These are phyloP conservation scores for Drosophila falleni DNA, from an alignment of 2,888 invertebrate genomes.

Conservation along the genomic window DNA sequence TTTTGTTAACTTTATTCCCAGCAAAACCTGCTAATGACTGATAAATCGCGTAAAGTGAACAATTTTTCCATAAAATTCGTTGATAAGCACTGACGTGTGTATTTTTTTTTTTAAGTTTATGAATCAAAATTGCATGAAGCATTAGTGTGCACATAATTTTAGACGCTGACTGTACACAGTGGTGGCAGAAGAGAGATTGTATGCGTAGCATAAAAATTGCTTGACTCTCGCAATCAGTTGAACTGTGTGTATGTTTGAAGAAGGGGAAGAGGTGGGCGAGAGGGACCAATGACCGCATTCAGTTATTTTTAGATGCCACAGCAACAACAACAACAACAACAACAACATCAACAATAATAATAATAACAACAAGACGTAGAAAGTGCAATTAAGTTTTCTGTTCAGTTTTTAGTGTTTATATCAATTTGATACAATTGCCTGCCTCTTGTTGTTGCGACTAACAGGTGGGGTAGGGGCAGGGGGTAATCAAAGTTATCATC, in stretches of 20 bases:
- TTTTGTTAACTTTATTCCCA: slow-evolving; percentile 38
- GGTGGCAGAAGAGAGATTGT: slow-evolving; percentile 24
- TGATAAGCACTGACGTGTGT: slow-evolving; percentile 44
- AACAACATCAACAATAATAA: slow-evolving; percentile 33
- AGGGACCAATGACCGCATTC: slow-evolving; percentile 78
- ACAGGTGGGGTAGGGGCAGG: not conserved
- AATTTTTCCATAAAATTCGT: slow-evolving; percentile 53
- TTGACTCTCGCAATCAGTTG: slow-evolving; percentile 52
- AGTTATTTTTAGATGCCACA: slow-evolving; percentile 70
- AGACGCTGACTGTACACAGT: slow-evolving; percentile 51
- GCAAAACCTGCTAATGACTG: slow-evolving; percentile 38
- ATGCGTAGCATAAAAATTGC: slow-evolving; percentile 66
- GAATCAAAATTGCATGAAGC: slow-evolving; percentile 54
- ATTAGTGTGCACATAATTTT: slow-evolving; percentile 31
- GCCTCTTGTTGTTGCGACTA: slow-evolving; percentile 4
- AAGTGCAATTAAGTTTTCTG: slow-evolving; percentile 74
- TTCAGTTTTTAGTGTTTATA: slow-evolving; percentile 34
- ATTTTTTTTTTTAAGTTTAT: slow-evolving; percentile 37
- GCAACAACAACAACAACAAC: slow-evolving; percentile 32
- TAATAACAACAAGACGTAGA: slow-evolving; percentile 54
- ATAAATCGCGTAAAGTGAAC: slow-evolving; percentile 42
- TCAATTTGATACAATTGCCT: slow-evolving; percentile 43
- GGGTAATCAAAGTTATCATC: slow-evolving; percentile 24
- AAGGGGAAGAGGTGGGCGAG: slow-evolving; percentile 49
- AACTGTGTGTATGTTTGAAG: slow-evolving; percentile 9